Evolutionary conservation across 2,888 invertebrate genomes (phyloP).

Genomic region (Bhutanitis thaidina): DNA sequence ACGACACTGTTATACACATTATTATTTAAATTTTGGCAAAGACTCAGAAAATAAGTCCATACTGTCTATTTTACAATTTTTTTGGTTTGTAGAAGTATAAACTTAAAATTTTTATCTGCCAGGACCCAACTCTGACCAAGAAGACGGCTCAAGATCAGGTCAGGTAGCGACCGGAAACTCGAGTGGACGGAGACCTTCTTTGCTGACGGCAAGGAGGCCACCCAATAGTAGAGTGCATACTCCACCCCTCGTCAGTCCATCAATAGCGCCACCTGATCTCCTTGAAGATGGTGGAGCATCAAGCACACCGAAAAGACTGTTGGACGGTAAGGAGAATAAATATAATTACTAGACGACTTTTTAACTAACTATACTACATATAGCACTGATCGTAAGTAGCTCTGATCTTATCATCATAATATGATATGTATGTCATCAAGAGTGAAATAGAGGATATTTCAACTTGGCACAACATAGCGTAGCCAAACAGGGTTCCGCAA

Average conservation of each 20-base stretch:
- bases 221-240: constrained; percentile 84
- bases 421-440: no score
- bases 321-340: constrained; percentile 71
- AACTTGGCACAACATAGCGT: no score
- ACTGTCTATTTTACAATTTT: no score
- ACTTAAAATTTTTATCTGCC: not conserved
- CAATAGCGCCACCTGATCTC: constrained; percentile 82
- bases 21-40: no score
- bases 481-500: no score
- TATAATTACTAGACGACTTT: not conserved
- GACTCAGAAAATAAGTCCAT: no score
- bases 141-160: constrained; percentile 86
- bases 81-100: no score
- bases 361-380: no score
- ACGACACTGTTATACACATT: no score
- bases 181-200: constrained; percentile 61
- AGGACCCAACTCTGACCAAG: constrained; percentile 87
- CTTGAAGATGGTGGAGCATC: constrained; percentile 90
- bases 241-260: constrained; percentile 85
- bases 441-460: no score
- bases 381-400: no score
- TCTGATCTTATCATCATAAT: no score
- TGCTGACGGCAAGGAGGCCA: constrained; percentile 69
- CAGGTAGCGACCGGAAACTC: constrained; percentile 85
- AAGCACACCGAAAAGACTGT: constrained; percentile 86